Evolutionary conservation across 2,888 invertebrate species (phyloP), one percentile per base, ranked within the genome.

Genomic region (Crioceris asparagi): DNA sequence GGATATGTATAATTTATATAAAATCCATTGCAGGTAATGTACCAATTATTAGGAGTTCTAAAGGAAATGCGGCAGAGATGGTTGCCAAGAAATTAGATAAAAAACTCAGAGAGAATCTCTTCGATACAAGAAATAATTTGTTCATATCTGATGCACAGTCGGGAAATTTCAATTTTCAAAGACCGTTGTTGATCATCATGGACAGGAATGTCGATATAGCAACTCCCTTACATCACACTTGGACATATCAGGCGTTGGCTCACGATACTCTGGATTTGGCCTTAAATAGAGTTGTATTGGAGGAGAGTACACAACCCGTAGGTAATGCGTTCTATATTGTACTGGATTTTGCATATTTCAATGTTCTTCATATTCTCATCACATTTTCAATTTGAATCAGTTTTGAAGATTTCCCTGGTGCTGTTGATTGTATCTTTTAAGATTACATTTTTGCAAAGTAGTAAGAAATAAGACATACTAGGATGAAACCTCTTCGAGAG

Each of bases 161-260:
- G 11, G 83, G 83, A 1, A 72, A 76, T 36, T 79, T 77, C 55
- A 87, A 90, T 62, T 94, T 94, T 61, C 93, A 94, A 55, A 71
- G 97, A 32, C 97, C 97, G 0, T 71, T 98, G 53, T 68, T 98
- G 19, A 82, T 98, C 46, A 68, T 98, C 41, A 68, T 97, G 38
- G 97, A 98, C 64, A 75, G 97, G 41, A 93, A 90, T 64, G 74
- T 94, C 46, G 97, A 97, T 63, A 79, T 99, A 77, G 94, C 96
- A 2, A 98, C 97, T 27, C 94, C 94, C 16, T 68, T 99, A 41
- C 97, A 97, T 70, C 98, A 99, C 64, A 96, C 98, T 1, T 99
- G 98, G 98, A 98, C 97, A 0, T 99, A 99, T 64, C 98, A 99
- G 66, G 97, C 98, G 1, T 67, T 99, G 36, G 83, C 91, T 16